Percentiles rank a stretch among this genome's conserved stretches.
Conservation (phyloP, 2,888 invertebrate genomes). For the Merodon equestris region DNA sequence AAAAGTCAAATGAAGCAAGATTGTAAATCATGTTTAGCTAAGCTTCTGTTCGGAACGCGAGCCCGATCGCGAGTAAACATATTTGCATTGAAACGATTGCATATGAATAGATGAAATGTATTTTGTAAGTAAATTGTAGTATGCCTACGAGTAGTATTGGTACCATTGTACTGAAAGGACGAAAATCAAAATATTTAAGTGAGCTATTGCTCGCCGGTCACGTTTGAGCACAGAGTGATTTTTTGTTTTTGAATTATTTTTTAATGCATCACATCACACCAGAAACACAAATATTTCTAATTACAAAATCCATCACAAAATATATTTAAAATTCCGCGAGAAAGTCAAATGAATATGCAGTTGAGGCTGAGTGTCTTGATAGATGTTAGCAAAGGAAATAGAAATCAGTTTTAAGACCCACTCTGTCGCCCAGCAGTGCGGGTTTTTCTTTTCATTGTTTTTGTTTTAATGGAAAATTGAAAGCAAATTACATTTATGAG, state of each 20-base stretch:
- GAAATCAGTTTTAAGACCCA: conserved; percentile 30
- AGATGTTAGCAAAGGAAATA: conserved; percentile 39
- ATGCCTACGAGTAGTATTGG: no score
- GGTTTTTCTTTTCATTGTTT: conserved; percentile 33
- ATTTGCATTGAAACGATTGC: conserved; percentile 30
- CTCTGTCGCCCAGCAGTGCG: conserved; percentile 42
- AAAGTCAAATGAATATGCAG: no score
- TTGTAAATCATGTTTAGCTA: conserved; percentile 30
- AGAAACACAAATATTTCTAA: background rate
- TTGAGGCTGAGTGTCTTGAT: no score
- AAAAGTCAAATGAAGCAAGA: conserved; percentile 7
- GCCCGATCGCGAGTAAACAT: background rate
- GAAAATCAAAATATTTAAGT: conserved; percentile 21
- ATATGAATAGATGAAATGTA: conserved; percentile 35
- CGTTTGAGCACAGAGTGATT: conserved; percentile 61
- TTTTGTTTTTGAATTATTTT: conserved; percentile 43
- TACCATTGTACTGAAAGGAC: conserved; percentile 45
- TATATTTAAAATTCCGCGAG: no score
- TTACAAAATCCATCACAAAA: no score
- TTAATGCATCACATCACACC: conserved; percentile 20
- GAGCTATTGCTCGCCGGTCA: conserved; percentile 61
- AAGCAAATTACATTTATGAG: no score
- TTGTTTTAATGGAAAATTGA: conserved; percentile 8
- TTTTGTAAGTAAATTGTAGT: conserved; percentile 37
- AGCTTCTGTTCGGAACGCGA: no score